Percentiles rank a stretch among this genome's conserved stretches.
phyloP scores from a whole-genome alignment of 2,888 invertebrate genomes.

The Meteorus cinctellus region DNA sequence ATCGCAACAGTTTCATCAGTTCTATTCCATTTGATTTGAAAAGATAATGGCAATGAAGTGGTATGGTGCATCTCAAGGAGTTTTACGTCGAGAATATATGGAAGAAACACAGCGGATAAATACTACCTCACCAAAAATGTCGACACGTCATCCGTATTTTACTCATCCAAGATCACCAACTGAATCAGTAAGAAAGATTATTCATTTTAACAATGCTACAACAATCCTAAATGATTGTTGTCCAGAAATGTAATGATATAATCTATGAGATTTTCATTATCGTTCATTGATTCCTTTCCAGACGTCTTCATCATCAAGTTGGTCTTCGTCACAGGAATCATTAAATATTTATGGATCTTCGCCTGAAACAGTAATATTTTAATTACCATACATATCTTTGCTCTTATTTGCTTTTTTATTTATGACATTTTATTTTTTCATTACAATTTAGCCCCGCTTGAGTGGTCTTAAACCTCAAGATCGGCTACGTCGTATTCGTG shows the following conservation, averaged over 20 bases:
- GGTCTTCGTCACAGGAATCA: not conserved
- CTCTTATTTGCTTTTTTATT: not conserved
- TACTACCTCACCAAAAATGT: not conserved
- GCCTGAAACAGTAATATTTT: not conserved
- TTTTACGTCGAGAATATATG: not conserved
- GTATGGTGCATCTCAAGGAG: not conserved
- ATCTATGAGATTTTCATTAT: not conserved
- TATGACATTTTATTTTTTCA: not conserved
- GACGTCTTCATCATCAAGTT: conserved; percentile 1
- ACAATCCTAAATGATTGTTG: no score
- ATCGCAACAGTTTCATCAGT: not conserved
- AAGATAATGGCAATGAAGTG: not conserved
- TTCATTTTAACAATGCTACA: not conserved
- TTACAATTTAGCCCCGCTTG: not conserved
- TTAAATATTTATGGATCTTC: not conserved
- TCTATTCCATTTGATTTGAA: not conserved
- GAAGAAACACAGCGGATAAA: not conserved
- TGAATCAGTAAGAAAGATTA: not conserved
- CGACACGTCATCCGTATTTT: not conserved
- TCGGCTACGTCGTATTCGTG: conserved; percentile 14
- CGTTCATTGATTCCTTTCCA: not conserved
- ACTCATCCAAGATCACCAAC: not conserved
- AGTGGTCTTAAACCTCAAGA: not conserved
- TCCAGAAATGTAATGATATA: no score
- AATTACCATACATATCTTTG: not conserved